These are phyloP conservation scores for Brachypalpus laphriformis DNA, from an alignment of 2,888 invertebrate genomes.

Conservation along the genomic window DNA sequence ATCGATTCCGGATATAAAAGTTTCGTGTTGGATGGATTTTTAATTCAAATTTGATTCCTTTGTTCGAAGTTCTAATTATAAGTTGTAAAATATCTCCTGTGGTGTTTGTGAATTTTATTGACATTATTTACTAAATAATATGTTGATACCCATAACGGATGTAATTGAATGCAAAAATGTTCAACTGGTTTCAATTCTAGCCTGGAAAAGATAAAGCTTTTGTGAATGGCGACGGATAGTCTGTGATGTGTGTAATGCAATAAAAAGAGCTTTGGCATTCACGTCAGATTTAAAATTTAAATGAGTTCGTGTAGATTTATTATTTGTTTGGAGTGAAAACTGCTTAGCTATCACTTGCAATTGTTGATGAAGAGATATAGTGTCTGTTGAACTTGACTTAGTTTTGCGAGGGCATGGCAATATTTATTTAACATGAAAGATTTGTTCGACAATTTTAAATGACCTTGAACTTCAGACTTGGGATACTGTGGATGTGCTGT, in stretches of 20 bases:
- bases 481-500: background rate
- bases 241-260: background rate
- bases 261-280: background rate
- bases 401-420: constrained; percentile 21
- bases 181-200: background rate
- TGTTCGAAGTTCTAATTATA: constrained; percentile 27
- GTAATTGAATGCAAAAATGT: constrained; percentile 1
- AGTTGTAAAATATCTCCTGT: background rate
- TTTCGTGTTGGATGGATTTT: background rate
- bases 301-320: background rate
- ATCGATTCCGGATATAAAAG: constrained; percentile 45
- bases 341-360: background rate
- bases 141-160: background rate
- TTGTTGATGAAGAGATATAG: constrained; percentile 13
- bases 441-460: background rate
- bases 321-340: background rate
- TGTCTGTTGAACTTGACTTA: constrained; percentile 19
- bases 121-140: background rate
- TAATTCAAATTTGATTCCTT: constrained; percentile 8
- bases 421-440: background rate
- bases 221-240: constrained; percentile 36
- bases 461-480: background rate
- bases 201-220: constrained; percentile 15
- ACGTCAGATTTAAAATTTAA: background rate
- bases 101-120: background rate